phyloP scores from a whole-genome alignment of 2,113 vertebrate genomes.

The Upupa epops region DNA sequence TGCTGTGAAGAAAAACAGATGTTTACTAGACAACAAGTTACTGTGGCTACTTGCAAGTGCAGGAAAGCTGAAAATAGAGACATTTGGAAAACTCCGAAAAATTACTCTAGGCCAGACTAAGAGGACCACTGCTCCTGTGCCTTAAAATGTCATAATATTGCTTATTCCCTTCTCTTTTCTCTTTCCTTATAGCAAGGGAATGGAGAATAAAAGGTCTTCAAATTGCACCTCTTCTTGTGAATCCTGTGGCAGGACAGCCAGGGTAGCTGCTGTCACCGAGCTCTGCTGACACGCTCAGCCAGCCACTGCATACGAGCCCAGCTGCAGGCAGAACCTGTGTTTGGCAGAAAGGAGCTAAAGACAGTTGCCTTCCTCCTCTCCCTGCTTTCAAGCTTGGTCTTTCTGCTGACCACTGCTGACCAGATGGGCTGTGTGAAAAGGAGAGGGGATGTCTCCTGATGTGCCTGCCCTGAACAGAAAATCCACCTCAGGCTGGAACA shows the following conservation, averaged over 20 bases:
- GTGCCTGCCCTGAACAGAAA: constrained; percentile 53
- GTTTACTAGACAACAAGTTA: constrained; percentile 11
- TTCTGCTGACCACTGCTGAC: background rate
- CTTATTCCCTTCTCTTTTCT: background rate
- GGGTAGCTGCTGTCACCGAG: background rate
- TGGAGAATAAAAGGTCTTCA: background rate
- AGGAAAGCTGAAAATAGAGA: background rate
- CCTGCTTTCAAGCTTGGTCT: background rate
- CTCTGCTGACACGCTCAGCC: background rate
- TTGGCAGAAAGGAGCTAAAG: background rate
- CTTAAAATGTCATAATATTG: background rate
- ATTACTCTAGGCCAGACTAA: background rate
- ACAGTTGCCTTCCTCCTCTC: background rate
- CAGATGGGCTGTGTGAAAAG: constrained; percentile 33
- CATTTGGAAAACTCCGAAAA: background rate
- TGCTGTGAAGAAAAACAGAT: background rate
- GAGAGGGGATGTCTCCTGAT: constrained; percentile 40
- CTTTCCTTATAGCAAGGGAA: background rate
- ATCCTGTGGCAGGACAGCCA: background rate
- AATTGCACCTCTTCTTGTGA: background rate
- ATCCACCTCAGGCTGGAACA: constrained; percentile 50
- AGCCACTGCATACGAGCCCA: background rate
- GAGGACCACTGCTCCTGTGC: background rate
- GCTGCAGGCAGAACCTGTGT: background rate
- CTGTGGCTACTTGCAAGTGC: background rate